Base-by-base conservation (phyloP, 37 sponge, comb jelly and placozoan genomes). In the Aphrocallistes beatrix region DNA sequence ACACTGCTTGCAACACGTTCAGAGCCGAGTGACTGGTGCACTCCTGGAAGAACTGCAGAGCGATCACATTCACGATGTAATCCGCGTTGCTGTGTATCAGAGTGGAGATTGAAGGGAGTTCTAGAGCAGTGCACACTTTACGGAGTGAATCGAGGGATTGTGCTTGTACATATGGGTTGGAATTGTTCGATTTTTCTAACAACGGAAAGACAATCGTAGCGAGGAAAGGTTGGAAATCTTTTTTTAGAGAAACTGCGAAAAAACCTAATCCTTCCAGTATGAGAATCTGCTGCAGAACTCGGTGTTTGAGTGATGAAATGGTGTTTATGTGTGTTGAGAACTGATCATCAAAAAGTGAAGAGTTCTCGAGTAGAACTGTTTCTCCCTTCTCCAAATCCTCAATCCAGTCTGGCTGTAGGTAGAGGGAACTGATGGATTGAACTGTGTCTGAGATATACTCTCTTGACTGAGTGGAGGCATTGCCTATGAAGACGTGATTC, bases 21-120 rank as follows among this genome's bases (percentile, higher is more conserved):
- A 60, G 75, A 25, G 75, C 75, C 10, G 75, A 60, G 6, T 60
- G 75, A 60, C 75, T 60, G 75, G 75, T 60, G 34, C 75, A 60
- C 34, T 60, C 75, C 34, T 60, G 75, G n/a, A 60, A 60, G 75
- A 60, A 60, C 75, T 60, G 75, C 3, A 60, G 75, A 25, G 75
- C 10, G n/a, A 60, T 60, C 3, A 60, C 21, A 28, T 60, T 60
- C 3, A 30, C n/a, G 10, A 60, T 60, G 21, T 60, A 60, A 60
- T 60, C 75, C 3, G 75, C 75, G n/a, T 60, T 60, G 34, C 3
- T 6, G 21, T 60, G 75, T 25, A 60, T 60, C 28, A 60, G 75
- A 60, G 25, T 60, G 10, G 10, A 30, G 25, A 60, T 30, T 60
- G 75, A 60, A 60, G 75, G 21, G 75, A 25, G n/a, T 3, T 60